Evolutionary conservation across 2,113 vertebrate genomes (phyloP).

Genomic region (Mesembrinibis cayennensis): DNA sequence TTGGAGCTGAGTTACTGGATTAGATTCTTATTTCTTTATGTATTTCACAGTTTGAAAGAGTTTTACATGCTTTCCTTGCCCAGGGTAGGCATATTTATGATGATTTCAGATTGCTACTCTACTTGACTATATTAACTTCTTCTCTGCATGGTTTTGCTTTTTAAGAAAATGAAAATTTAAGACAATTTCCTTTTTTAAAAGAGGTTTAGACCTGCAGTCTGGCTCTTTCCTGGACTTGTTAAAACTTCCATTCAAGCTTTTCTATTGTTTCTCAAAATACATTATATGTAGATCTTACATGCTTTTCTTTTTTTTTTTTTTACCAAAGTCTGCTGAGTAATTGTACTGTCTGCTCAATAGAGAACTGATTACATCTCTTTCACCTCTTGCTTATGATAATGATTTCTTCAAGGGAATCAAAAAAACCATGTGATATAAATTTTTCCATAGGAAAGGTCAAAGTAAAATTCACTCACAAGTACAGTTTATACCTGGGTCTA

Average conservation of each 20-base stretch:
- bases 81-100: neutral
- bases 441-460: neutral
- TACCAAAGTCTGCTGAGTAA: neutral
- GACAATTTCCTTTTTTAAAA: neutral
- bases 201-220: neutral
- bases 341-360: neutral
- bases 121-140: neutral
- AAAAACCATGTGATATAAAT: neutral
- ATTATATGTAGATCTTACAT: neutral
- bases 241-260: neutral
- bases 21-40: neutral
- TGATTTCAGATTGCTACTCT: neutral
- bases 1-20: neutral
- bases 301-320: neutral
- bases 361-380: constrained; percentile 12
- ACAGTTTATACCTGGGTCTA: neutral
- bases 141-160: neutral
- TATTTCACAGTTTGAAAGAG: neutral
- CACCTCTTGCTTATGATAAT: neutral
- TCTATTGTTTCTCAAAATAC: neutral
- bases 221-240: neutral
- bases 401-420: neutral
- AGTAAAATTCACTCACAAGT: neutral
- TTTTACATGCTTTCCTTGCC: neutral
- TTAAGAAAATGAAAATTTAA: neutral